A percentile compares a stretch with the other conserved stretches of the same genome.
Evolutionary conservation across 2,888 invertebrate genomes (phyloP).

Genomic region (Polyploca ridens): DNA sequence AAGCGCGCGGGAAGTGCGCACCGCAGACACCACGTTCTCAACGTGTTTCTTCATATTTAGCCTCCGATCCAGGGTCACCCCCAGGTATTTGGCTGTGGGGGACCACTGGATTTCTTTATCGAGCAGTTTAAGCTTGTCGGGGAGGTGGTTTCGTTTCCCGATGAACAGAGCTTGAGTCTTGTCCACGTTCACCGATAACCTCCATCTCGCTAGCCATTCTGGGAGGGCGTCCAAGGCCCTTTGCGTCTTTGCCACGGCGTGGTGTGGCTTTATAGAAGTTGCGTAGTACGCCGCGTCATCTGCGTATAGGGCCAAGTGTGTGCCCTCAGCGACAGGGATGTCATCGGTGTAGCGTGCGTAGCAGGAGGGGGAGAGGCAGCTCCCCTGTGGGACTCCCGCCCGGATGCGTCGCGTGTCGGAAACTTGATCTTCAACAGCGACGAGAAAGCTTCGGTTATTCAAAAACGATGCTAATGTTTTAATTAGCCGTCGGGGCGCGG

Average conservation of each 20-base stretch:
- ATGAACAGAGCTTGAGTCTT: constrained; percentile 28
- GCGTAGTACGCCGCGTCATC: constrained; percentile 1
- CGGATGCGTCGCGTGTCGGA: constrained; percentile 21
- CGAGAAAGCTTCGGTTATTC: constrained; percentile 23
- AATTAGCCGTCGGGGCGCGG: constrained; percentile 18
- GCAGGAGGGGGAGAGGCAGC: constrained; percentile 24
- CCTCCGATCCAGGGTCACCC: constrained; percentile 26
- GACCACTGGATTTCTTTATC: constrained; percentile 20
- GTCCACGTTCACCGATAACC: constrained; percentile 18
- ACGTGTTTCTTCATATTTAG: constrained; percentile 27
- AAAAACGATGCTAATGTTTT: constrained; percentile 29
- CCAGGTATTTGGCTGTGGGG: constrained; percentile 25
- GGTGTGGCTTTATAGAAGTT: constrained; percentile 17
- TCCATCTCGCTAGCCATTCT: constrained; percentile 16
- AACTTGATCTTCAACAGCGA: constrained; percentile 18
- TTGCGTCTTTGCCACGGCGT: background rate
- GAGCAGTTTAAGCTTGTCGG: constrained; percentile 12
- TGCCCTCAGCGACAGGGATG: constrained; percentile 17
- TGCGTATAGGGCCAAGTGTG: background rate
- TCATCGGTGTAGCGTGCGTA: constrained; percentile 31
- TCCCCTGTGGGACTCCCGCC: constrained; percentile 25
- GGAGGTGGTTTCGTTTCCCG: background rate
- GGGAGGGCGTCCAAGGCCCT: constrained; percentile 20
- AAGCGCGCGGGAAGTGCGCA: constrained; percentile 13
- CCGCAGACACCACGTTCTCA: constrained; percentile 13